phyloP scores from a whole-genome alignment of 30 jellyfish, hydroid and myxozoan species.

The Pelagia noctiluca region DNA sequence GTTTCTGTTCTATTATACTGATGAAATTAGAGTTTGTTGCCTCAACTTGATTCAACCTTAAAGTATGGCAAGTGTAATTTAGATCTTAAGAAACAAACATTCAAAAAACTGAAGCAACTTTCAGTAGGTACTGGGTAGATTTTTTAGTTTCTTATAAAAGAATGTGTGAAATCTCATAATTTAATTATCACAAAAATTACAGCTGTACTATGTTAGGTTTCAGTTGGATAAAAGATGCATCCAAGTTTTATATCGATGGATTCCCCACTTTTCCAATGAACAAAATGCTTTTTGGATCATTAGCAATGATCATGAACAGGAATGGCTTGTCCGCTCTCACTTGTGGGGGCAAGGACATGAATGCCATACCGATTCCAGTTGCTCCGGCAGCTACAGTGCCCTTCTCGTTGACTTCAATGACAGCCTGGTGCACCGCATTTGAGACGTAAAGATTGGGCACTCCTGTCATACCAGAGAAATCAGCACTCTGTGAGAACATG shows the following conservation, averaged over 20 bases:
- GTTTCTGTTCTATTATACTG: too few relatives aligned
- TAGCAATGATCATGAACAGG: slow-evolving; percentile 40
- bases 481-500: slow-evolving; percentile 63
- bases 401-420: slow-evolving; percentile 79
- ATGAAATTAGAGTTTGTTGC: too few relatives aligned
- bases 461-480: slow-evolving; percentile 71
- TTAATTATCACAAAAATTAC: too few relatives aligned
- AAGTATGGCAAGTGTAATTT: too few relatives aligned
- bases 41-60: too few relatives aligned
- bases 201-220: not conserved
- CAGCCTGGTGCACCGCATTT: slow-evolving; percentile 75
- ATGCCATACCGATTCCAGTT: slow-evolving; percentile 75
- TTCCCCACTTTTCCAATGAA: slow-evolving; percentile 69
- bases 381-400: slow-evolving; percentile 93
- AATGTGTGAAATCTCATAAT: too few relatives aligned
- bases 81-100: too few relatives aligned
- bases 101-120: too few relatives aligned
- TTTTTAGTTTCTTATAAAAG: too few relatives aligned
- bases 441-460: slow-evolving; percentile 66
- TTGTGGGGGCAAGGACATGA: slow-evolving; percentile 76
- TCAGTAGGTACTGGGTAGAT: too few relatives aligned
- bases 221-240: not conserved
- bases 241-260: slow-evolving; percentile 18
- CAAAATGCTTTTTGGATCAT: slow-evolving; percentile 32
- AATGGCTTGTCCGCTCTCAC: slow-evolving; percentile 71